Conservation (phyloP, 2,888 invertebrate species). For the Calephelis perditalis region DNA sequence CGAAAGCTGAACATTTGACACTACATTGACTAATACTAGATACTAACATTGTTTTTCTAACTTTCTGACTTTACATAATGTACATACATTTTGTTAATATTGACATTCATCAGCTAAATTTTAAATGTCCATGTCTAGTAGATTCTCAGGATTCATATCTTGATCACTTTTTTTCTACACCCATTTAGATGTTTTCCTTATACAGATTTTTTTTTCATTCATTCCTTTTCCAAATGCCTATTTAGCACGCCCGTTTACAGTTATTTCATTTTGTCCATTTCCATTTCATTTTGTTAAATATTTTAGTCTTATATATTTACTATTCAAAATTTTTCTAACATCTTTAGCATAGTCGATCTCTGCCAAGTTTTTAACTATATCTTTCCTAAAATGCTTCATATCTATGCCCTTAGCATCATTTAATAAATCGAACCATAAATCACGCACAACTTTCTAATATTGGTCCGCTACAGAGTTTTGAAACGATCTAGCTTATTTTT, state of each 20-base stretch:
- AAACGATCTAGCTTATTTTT: slow-evolving; percentile 68
- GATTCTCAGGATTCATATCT: too few species aligned
- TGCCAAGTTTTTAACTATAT: neutral
- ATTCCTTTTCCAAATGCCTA: too few species aligned
- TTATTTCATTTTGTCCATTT: too few species aligned
- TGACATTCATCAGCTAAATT: slow-evolving; percentile 7
- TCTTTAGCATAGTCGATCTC: too few species aligned
- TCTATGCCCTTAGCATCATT: slow-evolving; percentile 20
- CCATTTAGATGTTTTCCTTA: too few species aligned
- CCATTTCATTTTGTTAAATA: too few species aligned
- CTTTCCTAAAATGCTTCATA: neutral
- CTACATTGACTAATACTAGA: slow-evolving; percentile 61
- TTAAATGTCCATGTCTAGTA: neutral
- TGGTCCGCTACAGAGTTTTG: slow-evolving; percentile 76
- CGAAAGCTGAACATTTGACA: slow-evolving; percentile 71
- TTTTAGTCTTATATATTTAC: slow-evolving; percentile 1
- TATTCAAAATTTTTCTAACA: too few species aligned
- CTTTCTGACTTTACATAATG: slow-evolving; percentile 52
- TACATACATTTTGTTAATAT: slow-evolving; percentile 34
- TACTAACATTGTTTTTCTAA: slow-evolving; percentile 51
- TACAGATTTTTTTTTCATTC: too few species aligned
- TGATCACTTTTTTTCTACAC: too few species aligned
- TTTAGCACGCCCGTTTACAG: too few species aligned
- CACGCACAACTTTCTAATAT: slow-evolving; percentile 78
- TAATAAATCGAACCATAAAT: slow-evolving; percentile 50